Evolutionary conservation across 2,888 invertebrate species (phyloP).

Genomic region (Caenorhabditis zanzibari): DNA sequence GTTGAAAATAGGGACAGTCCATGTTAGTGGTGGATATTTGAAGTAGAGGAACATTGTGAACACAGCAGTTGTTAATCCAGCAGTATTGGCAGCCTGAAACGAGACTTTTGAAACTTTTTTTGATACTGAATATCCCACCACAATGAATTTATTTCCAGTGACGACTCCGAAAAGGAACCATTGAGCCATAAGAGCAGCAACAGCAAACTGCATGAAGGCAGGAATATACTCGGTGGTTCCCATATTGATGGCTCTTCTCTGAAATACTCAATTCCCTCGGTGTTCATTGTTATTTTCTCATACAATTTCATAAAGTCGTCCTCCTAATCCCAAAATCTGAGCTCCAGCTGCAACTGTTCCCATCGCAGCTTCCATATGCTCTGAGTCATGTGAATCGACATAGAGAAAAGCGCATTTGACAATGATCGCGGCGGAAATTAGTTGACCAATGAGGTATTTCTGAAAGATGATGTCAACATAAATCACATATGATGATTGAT

Average conservation of each 20-base stretch:
- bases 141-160: conserved; percentile 79
- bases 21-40: conserved; percentile 82
- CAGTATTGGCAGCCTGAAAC: conserved; percentile 79
- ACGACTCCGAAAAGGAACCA: conserved; percentile 80
- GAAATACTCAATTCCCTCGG: conserved; percentile 44
- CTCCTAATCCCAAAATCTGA: conserved; percentile 79
- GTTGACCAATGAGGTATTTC: conserved; percentile 79
- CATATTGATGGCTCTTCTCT: conserved; percentile 76
- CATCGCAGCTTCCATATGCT: conserved; percentile 73
- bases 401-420: conserved; percentile 76
- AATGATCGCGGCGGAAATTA: conserved; percentile 65
- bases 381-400: conserved; percentile 69
- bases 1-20: conserved; percentile 81
- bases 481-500: background rate
- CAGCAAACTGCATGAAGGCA: conserved; percentile 79
- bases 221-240: conserved; percentile 82
- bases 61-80: conserved; percentile 79
- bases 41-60: conserved; percentile 79
- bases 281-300: background rate
- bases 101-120: background rate
- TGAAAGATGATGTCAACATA: conserved; percentile 62
- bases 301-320: conserved; percentile 79
- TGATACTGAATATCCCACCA: conserved; percentile 55
- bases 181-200: conserved; percentile 78
- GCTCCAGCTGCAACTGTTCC: conserved; percentile 80